phyloP scores from a whole-genome alignment of 2,113 vertebrate genomes.

The Ahaetulla prasina region DNA sequence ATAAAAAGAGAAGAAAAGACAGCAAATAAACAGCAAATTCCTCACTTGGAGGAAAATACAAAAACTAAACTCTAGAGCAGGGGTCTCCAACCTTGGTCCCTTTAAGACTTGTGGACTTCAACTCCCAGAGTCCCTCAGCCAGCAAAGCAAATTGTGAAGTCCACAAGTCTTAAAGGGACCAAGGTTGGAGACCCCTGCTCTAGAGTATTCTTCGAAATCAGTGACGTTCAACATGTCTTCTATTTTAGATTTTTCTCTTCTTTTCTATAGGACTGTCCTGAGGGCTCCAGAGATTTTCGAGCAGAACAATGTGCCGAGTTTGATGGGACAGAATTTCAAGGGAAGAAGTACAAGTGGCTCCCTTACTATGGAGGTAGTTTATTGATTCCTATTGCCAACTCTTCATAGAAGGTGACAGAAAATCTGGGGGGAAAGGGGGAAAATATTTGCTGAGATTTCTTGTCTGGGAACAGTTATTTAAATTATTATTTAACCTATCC shows the following conservation, averaged over 20 bases:
- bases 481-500: background rate
- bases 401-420: background rate
- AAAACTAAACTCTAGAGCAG: background rate
- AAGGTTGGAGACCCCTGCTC: no score
- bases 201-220: background rate
- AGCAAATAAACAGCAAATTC: background rate
- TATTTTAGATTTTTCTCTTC: background rate
- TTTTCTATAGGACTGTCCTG: slow-evolving; percentile 80
- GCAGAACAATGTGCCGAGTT: slow-evolving; percentile 90
- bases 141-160: no score
- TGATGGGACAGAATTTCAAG: slow-evolving; percentile 84
- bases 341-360: slow-evolving; percentile 87
- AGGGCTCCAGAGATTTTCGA: slow-evolving; percentile 82
- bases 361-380: slow-evolving; percentile 87
- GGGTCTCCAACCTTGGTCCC: no score
- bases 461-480: background rate
- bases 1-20: background rate
- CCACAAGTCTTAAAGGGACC: no score
- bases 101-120: no score
- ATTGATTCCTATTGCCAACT: background rate
- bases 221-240: background rate
- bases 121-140: no score
- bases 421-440: background rate
- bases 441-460: background rate
- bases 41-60: background rate